Evolutionary conservation across 1,140 invertebrate genomes (phyloP), one percentile per base, ranked within the genome.

Genomic region (Magallana ariakensis): DNA sequence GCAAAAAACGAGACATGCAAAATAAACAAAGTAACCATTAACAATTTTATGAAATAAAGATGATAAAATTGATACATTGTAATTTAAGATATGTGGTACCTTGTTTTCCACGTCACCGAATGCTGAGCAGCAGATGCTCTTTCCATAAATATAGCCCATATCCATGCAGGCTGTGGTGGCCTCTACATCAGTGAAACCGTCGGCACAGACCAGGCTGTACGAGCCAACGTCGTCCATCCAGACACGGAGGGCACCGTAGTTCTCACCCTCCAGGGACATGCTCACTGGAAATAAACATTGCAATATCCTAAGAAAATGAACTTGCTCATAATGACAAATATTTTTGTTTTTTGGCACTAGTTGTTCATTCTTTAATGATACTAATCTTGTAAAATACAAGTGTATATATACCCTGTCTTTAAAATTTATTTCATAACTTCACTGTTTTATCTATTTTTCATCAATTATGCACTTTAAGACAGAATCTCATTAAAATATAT

Each of bases 91-190:
- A 46, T 46, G 33, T 46, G 33, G 57, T 83, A 84, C 75, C 80
- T 81, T 57, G 46, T 46, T 62, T 53, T 89, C 85, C n/a, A 87
- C 60, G 19, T 85, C 46, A 11, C 90, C 91, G 86, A 90, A 90
- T 13, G 90, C 88, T 11, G 89, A 90, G 46, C 91, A 91, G 84
- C 90, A 91, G 1, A 93, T 53, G 46, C 89, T 89, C 75, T 88
- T 90, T 1, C 92, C 92, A 53, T 60, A 88, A 13, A 80, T n/a
- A 83, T 89, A 94, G 10, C 92, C 92, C 85, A 94, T 90, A 10
- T 91, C 81, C 62, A 91, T 75, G 83, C 93, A 94, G 8, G 88
- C 89, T 1, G 92, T 90, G 0, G 53, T 84, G 11, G 93, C 93
- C 83, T 92, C 91, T 6, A 16, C 84, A 19, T 92, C 90, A 60